Evolutionary conservation across 2,888 invertebrate genomes (phyloP), one percentile per base, ranked within the genome.

Genomic region (Scaptomyza cyrtandrae): DNA sequence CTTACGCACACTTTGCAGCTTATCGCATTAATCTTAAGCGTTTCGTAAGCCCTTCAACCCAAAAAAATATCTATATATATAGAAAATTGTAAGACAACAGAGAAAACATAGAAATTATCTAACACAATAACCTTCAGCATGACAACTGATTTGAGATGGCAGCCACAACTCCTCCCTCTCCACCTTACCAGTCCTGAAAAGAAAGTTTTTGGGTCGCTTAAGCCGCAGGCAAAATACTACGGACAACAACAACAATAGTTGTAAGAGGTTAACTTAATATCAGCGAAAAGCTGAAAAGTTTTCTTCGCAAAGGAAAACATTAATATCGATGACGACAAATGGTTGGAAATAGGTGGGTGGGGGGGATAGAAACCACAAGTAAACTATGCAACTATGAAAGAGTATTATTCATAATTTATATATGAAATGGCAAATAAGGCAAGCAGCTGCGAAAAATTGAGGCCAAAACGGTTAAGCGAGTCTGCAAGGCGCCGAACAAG

Each of bases 111-210:
- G 64, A 65, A 69, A 76, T 76, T 61, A 80, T 69, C 72, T 60
- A 77, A 65, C 80, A 78, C 77, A 80, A 78, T 76, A 80, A 80
- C 80, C 73, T 76, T 77, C 48, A 78, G 69, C 63, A 43, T 59
- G 59, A 57, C 62, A 77, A 62, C 72, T 77, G 74, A 62, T 72
- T 76, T 39, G 54, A 61, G 75, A 55, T 74, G 69, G 37, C 44
- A 56, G 59, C 6, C 54, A 9, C 19, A 19, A 19, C 19, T 2
- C 29, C 2, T 5, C 5, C 37, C 37, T 6, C 0, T 3, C 6
- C 24, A 1, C 24, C 24, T 24, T 3, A 1, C 24, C 24, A 24
- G 19, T 2, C 19, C 19, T 1, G 6, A 59, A 16, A 41, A 16
- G 1, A 33, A 33, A 9, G 9, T 37, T 75, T 58, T 74, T 19